Conservation (phyloP, 1,140 invertebrate species). For the Spodoptera litura region DNA sequence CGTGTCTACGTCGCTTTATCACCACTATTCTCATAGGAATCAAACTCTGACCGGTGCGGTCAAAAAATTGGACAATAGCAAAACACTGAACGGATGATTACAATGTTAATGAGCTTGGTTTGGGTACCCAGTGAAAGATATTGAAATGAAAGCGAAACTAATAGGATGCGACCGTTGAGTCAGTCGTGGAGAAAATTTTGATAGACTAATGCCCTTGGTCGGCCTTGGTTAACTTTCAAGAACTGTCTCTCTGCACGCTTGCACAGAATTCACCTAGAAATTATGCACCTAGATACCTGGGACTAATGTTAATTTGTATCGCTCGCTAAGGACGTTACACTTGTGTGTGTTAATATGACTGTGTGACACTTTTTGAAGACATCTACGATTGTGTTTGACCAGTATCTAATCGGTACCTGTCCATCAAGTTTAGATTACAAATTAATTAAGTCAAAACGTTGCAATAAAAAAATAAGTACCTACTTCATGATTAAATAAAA, state of each 20-base stretch:
- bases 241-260: conserved; percentile 8
- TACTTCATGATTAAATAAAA: no score
- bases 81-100: conserved; percentile 15
- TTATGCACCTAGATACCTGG: conserved; percentile 22
- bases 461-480: no score
- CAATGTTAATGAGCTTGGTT: conserved; percentile 47
- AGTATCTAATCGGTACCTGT: no score
- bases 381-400: no score
- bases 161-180: conserved; percentile 58
- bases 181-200: conserved; percentile 49
- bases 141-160: conserved; percentile 81
- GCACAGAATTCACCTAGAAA: conserved; percentile 26
- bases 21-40: no score
- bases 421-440: no score
- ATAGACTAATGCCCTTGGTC: conserved; percentile 48
- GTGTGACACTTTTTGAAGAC: no score
- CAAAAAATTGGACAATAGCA: conserved; percentile 3
- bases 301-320: background rate
- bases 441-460: no score
- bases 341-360: no score
- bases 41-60: background rate
- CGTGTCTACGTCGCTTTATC: no score
- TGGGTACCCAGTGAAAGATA: conserved; percentile 57
- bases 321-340: no score
- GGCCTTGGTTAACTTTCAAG: conserved; percentile 47